Evolutionary conservation across 2,888 invertebrate genomes (phyloP), one percentile per base, ranked within the genome.

Genomic region (Malthinus seriepunctatus): DNA sequence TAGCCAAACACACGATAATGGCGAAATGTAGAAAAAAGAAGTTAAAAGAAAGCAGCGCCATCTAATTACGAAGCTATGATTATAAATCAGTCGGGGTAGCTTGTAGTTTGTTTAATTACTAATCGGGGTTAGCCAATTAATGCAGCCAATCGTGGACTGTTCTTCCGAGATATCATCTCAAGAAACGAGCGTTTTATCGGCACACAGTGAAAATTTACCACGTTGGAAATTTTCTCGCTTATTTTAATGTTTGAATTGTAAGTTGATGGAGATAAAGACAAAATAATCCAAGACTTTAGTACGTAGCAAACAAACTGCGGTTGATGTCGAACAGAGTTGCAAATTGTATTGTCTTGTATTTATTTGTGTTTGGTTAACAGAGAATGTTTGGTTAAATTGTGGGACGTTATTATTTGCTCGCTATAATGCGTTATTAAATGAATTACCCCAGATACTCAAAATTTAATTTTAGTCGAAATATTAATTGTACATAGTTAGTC

Each of bases 91-190:
- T 51, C 47, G 51, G 58, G 54, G 59, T 56, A 51, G 52, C 53
- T 65, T 59, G 68, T 70, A 69, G 69, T 70, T 70, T 68, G 69
- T 72, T 74, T 74, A 74, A 74, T 74, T 73, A 73, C 73, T 71
- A 72, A 73, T 74, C 71, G 70, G 69, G 70, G 67, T 70, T 69
- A 67, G 72, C 70, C 73, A 73, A 73, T 73, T 73, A 74, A 73
- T 72, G 72, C 67, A 69, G 66, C 66, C 71, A 69, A 74, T 72
- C 71, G 71, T 68, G 69, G 71, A 69, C 67, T 67, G 61, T 62
- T 69, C 63, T 61, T 60, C 52, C 46, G 32, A 51, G 67, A 69
- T 69, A 67, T 65, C 62, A 68, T 67, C 69, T 65, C 62, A 56
- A 56, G 56, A 53, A 56, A 48, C 60, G 60, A 56, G 60, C 51